Evolutionary conservation across 2,888 invertebrate genomes (phyloP), one percentile per base, ranked within the genome.

Genomic region (Crossocerus cetratus): DNA sequence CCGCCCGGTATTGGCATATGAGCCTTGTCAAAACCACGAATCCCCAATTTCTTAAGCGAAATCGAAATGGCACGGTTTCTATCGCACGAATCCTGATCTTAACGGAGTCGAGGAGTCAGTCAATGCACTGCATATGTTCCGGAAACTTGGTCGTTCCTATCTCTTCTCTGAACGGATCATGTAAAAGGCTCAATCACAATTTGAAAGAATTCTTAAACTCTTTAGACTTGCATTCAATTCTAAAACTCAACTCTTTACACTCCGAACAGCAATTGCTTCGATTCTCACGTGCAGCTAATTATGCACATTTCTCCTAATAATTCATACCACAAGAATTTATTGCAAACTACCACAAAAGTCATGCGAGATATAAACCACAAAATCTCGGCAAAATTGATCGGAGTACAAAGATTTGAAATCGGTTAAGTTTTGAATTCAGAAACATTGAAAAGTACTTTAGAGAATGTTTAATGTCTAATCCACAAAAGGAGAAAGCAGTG

Each of bases 21-120:
- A 58, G 45, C 65, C 65, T 62, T 74, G 71, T 80, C 70, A 65
- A 62, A 70, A 45, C 67, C 76, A 76, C 66, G 56, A 22, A 5
- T 18, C 66, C 69, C 72, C 54, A 75, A 72, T 75, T 67, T 69
- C 66, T 71, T 65, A 75, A 77, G 69, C 66, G 69, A 65, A 18
- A 43, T 42, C 59, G 8, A 65, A 68, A 74, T 53, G 21, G 60
- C 60, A 45, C 65, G 22, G 49, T 68, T 62, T 64, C 49, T 49
- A 49, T 63, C 32, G 65, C n/a, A 49, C 21, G 21, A 54, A 5
- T 49, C 16, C 14, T 11, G 49, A 49, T 49, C 49, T 49, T 49
- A 49, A 14, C 49, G 3, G 49, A 49, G 49, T n/a, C 16, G 14
- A 49, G 8, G 16, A 49, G 16, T 49, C 49, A 16, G 1, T 16